phyloP scores from a whole-genome alignment of 2,113 vertebrate species.

The Falcunculus frontatus region DNA sequence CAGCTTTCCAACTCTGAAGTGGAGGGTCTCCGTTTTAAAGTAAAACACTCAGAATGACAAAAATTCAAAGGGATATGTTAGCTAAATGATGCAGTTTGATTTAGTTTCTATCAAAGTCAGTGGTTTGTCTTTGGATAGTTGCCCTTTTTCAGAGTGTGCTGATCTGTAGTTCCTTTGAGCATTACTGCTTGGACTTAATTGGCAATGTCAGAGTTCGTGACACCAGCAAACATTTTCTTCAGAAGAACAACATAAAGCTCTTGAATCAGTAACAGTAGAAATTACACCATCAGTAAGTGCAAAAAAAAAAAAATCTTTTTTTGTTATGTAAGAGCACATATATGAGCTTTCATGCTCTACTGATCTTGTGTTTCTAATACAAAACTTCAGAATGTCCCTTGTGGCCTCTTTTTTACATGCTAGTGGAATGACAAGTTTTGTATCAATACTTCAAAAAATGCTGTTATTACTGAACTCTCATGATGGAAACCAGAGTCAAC shows the following conservation, averaged over 20 bases:
- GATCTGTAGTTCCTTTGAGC: not conserved
- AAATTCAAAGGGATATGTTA: not conserved
- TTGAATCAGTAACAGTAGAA: not conserved
- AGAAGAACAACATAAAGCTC: not conserved
- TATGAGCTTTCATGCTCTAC: not conserved
- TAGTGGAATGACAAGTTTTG: not conserved
- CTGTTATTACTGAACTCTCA: rapidly evolving
- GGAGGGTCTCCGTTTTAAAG: not conserved
- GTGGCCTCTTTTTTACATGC: not conserved
- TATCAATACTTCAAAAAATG: not conserved
- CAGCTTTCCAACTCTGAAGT: not conserved
- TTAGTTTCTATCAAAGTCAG: not conserved
- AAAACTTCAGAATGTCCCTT: not conserved
- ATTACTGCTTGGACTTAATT: not conserved
- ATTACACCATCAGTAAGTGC: not conserved
- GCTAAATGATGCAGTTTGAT: not conserved
- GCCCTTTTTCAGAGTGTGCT: not conserved
- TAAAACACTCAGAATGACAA: not conserved
- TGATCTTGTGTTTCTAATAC: not conserved
- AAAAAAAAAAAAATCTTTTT: not conserved
- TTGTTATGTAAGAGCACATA: not conserved
- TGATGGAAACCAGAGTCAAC: not conserved
- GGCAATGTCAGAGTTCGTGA: not conserved
- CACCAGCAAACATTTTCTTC: not conserved
- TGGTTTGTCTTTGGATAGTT: not conserved